A percentile compares a stretch with the other conserved stretches of the same genome.
Conservation (phyloP, 2,113 vertebrate species). For the Stegostoma tigrinum region DNA sequence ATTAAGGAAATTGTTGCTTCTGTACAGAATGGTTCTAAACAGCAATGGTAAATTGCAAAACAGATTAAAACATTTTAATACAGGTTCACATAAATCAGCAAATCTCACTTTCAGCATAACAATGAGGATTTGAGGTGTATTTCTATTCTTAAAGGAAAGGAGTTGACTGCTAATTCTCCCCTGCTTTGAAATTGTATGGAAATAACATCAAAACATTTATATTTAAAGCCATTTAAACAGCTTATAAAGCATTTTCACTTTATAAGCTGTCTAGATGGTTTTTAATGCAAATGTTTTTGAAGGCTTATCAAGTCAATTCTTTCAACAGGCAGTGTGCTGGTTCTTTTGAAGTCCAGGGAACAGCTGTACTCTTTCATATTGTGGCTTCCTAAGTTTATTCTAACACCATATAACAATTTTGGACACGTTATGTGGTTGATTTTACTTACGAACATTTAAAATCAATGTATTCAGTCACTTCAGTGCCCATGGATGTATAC, state of each 20-base stretch:
- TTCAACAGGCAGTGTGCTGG: not conserved
- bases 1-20: not conserved
- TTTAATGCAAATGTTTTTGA: not conserved
- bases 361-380: not conserved
- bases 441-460: not conserved
- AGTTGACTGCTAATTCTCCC: not conserved
- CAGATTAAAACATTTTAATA: constrained; percentile 12
- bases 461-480: not conserved
- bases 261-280: not conserved
- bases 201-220: not conserved
- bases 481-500: not conserved
- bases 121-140: not conserved
- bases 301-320: not conserved
- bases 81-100: constrained; percentile 5
- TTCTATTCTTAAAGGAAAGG: not conserved
- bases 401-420: not conserved
- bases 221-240: too few relatives aligned
- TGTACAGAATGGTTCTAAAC: not conserved
- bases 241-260: not conserved
- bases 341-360: not conserved
- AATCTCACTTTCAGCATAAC: not conserved
- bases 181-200: not conserved
- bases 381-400: not conserved
- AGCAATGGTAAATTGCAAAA: constrained; percentile 6
- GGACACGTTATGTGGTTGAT: not conserved